A percentile compares a stretch with the other conserved stretches of the same genome.
Conservation (phyloP, 2,888 invertebrate species). For the Heterodera filipjevi region DNA sequence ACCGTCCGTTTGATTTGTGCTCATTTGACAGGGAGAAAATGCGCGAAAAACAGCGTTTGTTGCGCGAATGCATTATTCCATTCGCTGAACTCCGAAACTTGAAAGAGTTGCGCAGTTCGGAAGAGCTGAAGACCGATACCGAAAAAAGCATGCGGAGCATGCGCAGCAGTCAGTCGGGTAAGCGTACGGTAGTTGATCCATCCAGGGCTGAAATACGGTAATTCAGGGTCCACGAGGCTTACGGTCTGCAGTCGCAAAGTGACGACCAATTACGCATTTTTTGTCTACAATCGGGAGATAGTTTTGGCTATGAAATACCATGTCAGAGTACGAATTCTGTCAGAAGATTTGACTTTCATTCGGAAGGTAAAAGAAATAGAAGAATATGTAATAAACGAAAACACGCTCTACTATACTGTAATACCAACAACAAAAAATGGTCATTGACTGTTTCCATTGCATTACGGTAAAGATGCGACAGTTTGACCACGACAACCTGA, state of each 20-base stretch:
- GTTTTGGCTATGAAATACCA: constrained; percentile 44
- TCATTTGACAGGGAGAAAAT: constrained; percentile 39
- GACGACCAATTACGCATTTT: constrained; percentile 42
- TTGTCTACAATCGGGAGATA: constrained; percentile 37
- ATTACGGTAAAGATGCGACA: constrained; percentile 46
- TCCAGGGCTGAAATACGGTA: no score
- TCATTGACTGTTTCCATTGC: neutral
- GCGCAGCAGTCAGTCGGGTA: constrained; percentile 33
- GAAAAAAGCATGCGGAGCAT: constrained; percentile 43
- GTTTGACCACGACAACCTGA: constrained; percentile 59
- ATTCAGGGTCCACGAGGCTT: constrained; percentile 17
- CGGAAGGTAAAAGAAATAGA: constrained; percentile 31
- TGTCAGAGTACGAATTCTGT: constrained; percentile 35
- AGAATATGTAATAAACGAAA: neutral
- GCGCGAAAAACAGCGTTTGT: constrained; percentile 43
- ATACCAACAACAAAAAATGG: neutral
- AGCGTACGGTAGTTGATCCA: neutral
- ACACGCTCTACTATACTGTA: no score
- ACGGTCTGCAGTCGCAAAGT: constrained; percentile 30
- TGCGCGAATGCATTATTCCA: constrained; percentile 49
- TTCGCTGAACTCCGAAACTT: constrained; percentile 28
- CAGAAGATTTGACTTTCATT: constrained; percentile 27
- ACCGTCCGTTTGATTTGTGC: no score
- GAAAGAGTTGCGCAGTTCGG: constrained; percentile 19
- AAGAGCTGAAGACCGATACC: constrained; percentile 36